Evolutionary conservation across 1,140 invertebrate genomes (phyloP).

Genomic region (Ips typographus): DNA sequence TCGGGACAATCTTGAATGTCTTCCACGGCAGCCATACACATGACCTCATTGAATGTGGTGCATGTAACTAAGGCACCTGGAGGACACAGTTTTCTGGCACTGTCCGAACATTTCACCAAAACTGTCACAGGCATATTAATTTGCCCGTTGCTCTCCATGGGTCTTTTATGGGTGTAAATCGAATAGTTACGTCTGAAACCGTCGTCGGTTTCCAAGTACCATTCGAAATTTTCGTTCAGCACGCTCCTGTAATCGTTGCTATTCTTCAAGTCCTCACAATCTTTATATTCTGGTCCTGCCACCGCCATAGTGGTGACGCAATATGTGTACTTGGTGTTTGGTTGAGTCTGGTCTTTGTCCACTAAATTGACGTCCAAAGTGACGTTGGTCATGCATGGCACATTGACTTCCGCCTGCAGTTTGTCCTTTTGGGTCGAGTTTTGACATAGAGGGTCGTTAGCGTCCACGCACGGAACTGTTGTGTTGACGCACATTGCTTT

Average conservation of each 20-base stretch:
- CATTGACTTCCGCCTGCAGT: conserved; percentile 32
- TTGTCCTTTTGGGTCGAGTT: conserved; percentile 37
- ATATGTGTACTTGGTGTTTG: conserved; percentile 38
- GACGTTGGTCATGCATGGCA: conserved; percentile 41
- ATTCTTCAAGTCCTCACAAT: conserved; percentile 19
- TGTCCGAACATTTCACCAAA: conserved; percentile 31
- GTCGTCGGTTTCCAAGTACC: conserved; percentile 31
- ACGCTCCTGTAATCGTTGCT: conserved; percentile 34
- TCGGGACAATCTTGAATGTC: conserved; percentile 26
- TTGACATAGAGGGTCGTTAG: conserved; percentile 39
- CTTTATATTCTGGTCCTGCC: conserved; percentile 38
- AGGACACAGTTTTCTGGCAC: conserved; percentile 29
- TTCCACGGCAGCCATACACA: conserved; percentile 27
- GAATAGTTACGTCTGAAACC: conserved; percentile 30
- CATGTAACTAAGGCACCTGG: conserved; percentile 28
- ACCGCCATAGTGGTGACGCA: conserved; percentile 44
- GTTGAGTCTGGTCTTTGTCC: conserved; percentile 29
- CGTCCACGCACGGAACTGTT: conserved; percentile 39
- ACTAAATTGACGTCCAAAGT: conserved; percentile 38
- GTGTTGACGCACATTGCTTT: conserved; percentile 39
- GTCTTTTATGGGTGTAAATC: conserved; percentile 29
- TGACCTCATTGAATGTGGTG: conserved; percentile 37
- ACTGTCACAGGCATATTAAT: conserved; percentile 32
- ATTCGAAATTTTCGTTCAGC: conserved; percentile 29
- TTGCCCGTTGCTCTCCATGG: conserved; percentile 36